These are phyloP conservation scores for Tinea trinotella DNA, from an alignment of 2,888 invertebrate species.

Conservation along the genomic window DNA sequence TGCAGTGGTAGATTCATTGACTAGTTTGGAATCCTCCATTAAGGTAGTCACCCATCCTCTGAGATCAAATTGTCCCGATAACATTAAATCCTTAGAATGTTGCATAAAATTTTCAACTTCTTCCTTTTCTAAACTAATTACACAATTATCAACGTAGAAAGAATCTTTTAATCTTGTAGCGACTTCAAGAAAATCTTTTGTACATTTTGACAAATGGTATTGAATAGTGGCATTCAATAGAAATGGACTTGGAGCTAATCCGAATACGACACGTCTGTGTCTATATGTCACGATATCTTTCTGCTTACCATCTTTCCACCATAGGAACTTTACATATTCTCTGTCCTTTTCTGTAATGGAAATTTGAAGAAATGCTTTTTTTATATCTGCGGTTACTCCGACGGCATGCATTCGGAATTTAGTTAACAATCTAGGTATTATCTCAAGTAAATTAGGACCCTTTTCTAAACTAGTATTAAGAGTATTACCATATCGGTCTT, in stretches of 20 bases:
- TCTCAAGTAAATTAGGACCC: constrained; percentile 1
- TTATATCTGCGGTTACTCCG: constrained; percentile 7
- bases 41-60: constrained; percentile 6
- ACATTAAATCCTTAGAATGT: background rate
- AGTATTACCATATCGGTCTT: background rate
- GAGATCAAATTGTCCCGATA: background rate
- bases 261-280: too few species aligned
- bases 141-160: constrained; percentile 11
- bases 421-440: constrained; percentile 3
- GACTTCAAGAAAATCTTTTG: background rate
- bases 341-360: constrained; percentile 1
- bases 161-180: background rate
- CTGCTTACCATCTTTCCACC: too few species aligned
- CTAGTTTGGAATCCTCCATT: background rate
- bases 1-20: background rate
- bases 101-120: constrained; percentile 10
- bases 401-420: background rate
- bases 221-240: constrained; percentile 9
- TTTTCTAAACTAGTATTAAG: constrained; percentile 8
- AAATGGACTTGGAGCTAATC: constrained; percentile 8
- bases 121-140: too few species aligned
- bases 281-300: too few species aligned
- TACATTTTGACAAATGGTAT: constrained; percentile 9
- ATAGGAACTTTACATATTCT: too few species aligned
- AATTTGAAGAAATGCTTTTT: constrained; percentile 12